phyloP scores from a whole-genome alignment of 2,888 invertebrate genomes.

The Cancer borealis region DNA sequence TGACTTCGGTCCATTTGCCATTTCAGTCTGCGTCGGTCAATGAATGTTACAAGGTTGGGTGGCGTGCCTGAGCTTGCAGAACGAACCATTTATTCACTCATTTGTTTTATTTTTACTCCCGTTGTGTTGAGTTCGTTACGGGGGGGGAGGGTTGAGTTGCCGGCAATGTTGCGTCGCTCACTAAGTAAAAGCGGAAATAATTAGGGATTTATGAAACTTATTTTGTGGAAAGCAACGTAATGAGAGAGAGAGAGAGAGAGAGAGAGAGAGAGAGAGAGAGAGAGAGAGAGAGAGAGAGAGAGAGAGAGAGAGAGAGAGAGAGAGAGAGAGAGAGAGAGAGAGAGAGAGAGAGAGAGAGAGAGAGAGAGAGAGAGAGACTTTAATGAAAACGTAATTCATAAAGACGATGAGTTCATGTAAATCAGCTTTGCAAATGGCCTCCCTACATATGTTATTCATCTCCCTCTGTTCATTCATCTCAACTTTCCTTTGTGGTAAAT shows the following conservation, averaged over 20 bases:
- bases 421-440: neutral
- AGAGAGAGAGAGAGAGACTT: neutral
- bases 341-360: too few species aligned
- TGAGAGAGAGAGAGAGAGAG: constrained; percentile 17
- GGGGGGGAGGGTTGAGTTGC: neutral
- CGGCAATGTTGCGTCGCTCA: neutral
- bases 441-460: neutral
- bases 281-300: constrained; percentile 24
- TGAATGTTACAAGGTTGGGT: neutral
- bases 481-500: neutral
- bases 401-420: neutral
- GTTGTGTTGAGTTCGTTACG: neutral
- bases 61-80: neutral
- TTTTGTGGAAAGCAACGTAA: neutral
- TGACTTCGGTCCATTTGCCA: neutral
- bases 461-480: neutral
- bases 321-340: neutral
- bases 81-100: neutral
- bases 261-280: constrained; percentile 40
- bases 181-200: constrained; percentile 1
- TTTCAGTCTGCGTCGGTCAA: neutral
- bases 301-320: constrained; percentile 3
- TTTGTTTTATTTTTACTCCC: neutral
- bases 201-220: neutral
- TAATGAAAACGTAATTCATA: neutral